Evolutionary conservation across 2,888 invertebrate genomes (phyloP).

Genomic region (Orthonychiurus folsomi): DNA sequence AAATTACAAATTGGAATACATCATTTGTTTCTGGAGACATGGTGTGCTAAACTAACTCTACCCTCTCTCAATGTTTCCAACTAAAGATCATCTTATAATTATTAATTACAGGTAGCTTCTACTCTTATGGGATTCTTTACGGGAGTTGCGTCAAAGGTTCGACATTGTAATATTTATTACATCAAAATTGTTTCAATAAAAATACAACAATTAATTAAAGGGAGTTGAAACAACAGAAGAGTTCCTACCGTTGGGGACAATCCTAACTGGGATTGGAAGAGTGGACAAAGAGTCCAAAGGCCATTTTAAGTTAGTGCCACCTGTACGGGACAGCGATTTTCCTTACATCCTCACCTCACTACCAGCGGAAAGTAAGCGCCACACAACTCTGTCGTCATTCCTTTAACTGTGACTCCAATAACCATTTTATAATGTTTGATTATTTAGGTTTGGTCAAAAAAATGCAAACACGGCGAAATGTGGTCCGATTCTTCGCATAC

Average conservation of each 20-base stretch:
- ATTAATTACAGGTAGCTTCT: constrained; percentile 22
- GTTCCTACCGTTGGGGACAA: constrained; percentile 33
- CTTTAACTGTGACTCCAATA: not conserved
- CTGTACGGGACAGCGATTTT: constrained; percentile 18
- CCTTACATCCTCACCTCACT: constrained; percentile 34
- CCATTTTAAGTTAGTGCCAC: constrained; percentile 25
- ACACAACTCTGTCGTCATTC: no score
- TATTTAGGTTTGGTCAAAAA: constrained; percentile 30
- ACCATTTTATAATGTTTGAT: not conserved
- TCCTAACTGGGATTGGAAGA: constrained; percentile 36
- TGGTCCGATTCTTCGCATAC: not conserved
- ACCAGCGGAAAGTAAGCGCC: constrained; percentile 34
- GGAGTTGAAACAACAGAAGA: constrained; percentile 38
- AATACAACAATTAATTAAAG: no score
- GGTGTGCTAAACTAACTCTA: no score
- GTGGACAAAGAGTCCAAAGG: constrained; percentile 27
- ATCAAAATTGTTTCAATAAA: no score
- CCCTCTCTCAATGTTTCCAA: not conserved
- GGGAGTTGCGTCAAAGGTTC: constrained; percentile 31
- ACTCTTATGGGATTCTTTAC: constrained; percentile 38
- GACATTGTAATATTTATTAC: no score
- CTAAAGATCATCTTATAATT: not conserved
- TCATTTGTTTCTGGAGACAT: no score
- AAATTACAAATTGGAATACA: no score
- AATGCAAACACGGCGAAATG: constrained; percentile 27